phyloP scores from a whole-genome alignment of 2,888 invertebrate genomes.

The Synergus laeviventris region DNA sequence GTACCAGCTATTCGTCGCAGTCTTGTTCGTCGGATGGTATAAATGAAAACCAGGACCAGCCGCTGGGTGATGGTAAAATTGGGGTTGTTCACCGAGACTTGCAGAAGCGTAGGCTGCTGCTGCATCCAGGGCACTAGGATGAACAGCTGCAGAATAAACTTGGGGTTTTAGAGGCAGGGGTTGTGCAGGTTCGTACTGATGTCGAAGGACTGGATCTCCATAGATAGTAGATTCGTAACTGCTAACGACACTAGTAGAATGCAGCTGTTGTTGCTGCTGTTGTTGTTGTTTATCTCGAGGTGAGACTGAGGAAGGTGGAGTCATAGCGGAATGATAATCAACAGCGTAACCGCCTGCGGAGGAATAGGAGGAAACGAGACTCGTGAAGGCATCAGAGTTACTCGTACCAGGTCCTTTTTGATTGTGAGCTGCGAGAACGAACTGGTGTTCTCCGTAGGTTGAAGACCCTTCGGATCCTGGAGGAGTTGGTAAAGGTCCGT shows the following conservation, averaged over 20 bases:
- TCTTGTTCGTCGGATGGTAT: conserved; percentile 88
- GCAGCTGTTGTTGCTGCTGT: conserved; percentile 78
- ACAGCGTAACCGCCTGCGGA: conserved; percentile 81
- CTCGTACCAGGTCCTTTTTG: conserved; percentile 67
- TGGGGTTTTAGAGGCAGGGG: conserved; percentile 92
- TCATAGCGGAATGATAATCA: conserved; percentile 96
- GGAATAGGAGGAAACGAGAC: conserved; percentile 79
- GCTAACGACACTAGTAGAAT: conserved; percentile 77
- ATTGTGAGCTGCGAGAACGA: conserved; percentile 74
- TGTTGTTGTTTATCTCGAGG: conserved; percentile 90
- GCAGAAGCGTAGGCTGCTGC: conserved; percentile 81
- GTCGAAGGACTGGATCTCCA: conserved; percentile 75
- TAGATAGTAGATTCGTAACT: conserved; percentile 81
- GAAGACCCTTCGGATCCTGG: conserved; percentile 91
- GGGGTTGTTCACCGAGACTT: conserved; percentile 85
- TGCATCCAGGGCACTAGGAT: conserved; percentile 78
- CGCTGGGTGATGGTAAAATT: conserved; percentile 88
- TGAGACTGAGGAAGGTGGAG: conserved; percentile 97
- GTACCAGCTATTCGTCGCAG: conserved; percentile 87
- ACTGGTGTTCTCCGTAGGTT: conserved; percentile 84
- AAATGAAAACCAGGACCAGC: conserved; percentile 89
- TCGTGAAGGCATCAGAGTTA: conserved; percentile 79
- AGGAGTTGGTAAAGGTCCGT: conserved; percentile 90
- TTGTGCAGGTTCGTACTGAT: conserved; percentile 79
- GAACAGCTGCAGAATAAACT: conserved; percentile 83